These are phyloP conservation scores for Drosophila takahashii DNA, from an alignment of 1,140 invertebrate species.

Conservation along the genomic window DNA sequence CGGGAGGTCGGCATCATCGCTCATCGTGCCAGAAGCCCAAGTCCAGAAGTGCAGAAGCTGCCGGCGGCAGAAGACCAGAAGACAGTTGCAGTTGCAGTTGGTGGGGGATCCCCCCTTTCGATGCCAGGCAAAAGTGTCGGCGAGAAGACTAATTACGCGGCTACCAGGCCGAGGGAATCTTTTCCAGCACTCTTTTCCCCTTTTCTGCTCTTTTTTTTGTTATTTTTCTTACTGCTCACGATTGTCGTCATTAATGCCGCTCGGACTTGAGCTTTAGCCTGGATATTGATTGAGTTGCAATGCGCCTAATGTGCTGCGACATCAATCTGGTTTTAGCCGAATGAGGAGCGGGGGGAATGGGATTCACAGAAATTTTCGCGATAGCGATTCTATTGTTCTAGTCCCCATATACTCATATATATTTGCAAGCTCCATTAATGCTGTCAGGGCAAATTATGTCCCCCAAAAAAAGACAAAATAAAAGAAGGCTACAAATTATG, in stretches of 20 bases:
- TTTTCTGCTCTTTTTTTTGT: not conserved
- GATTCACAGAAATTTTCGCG: slow-evolving; percentile 68
- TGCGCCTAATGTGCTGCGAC: slow-evolving; percentile 81
- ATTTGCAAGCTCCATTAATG: slow-evolving; percentile 53
- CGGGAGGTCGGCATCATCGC: slow-evolving; percentile 81
- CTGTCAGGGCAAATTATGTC: slow-evolving; percentile 46
- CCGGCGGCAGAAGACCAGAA: slow-evolving; percentile 20
- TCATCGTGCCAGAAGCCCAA: slow-evolving; percentile 55
- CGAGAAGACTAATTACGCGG: slow-evolving; percentile 79
- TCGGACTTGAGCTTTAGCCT: slow-evolving; percentile 56
- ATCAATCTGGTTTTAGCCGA: slow-evolving; percentile 60
- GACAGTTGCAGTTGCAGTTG: slow-evolving; percentile 14
- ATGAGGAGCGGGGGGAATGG: slow-evolving; percentile 3
- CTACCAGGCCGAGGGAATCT: slow-evolving; percentile 35
- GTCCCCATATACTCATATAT: slow-evolving; percentile 1
- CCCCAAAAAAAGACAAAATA: not conserved
- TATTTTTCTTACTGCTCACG: slow-evolving; percentile 40
- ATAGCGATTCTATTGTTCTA: slow-evolving; percentile 45
- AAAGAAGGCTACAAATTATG: slow-evolving; percentile 35
- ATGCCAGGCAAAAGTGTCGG: slow-evolving; percentile 64
- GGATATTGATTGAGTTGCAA: slow-evolving; percentile 79
- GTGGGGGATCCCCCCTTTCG: slow-evolving; percentile 17
- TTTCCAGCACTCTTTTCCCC: slow-evolving; percentile 26
- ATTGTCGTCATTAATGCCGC: slow-evolving; percentile 73
- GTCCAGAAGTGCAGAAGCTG: slow-evolving; percentile 17